Percentiles rank a stretch among this genome's conserved stretches.
phyloP scores from a whole-genome alignment of 2,113 vertebrate species.

The Ranitomeya variabilis region DNA sequence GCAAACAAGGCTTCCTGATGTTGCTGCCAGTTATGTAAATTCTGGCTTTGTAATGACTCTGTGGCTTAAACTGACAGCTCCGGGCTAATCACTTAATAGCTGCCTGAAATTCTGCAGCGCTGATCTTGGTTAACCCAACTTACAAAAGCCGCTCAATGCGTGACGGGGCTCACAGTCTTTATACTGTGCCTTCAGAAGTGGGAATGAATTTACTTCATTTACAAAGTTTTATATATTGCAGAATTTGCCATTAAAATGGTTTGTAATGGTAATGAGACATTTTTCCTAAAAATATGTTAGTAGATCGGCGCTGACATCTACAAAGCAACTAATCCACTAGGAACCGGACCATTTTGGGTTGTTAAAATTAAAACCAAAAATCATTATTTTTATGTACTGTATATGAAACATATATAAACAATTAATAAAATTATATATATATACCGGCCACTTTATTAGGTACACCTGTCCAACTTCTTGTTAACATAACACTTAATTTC shows the following conservation, averaged over 20 bases:
- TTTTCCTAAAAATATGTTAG: neutral
- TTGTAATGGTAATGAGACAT: neutral
- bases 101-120: neutral
- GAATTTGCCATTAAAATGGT: neutral
- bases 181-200: no score
- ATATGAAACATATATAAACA: no score
- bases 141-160: neutral
- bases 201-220: neutral
- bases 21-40: constrained; percentile 40
- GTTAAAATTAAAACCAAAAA: no score
- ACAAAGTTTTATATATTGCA: neutral
- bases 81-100: constrained; percentile 15
- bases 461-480: no score
- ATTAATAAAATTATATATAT: no score
- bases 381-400: no score
- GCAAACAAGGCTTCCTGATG: constrained; percentile 28
- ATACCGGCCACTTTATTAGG: no score
- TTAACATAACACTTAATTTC: no score
- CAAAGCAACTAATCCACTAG: neutral
- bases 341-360: no score
- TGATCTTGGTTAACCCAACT: constrained; percentile 9
- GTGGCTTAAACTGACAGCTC: constrained; percentile 33
- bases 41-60: constrained; percentile 25
- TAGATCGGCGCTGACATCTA: neutral
- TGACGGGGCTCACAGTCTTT: neutral